phyloP scores from a whole-genome alignment of 2,113 vertebrate genomes.

The Gobio gobio region DNA sequence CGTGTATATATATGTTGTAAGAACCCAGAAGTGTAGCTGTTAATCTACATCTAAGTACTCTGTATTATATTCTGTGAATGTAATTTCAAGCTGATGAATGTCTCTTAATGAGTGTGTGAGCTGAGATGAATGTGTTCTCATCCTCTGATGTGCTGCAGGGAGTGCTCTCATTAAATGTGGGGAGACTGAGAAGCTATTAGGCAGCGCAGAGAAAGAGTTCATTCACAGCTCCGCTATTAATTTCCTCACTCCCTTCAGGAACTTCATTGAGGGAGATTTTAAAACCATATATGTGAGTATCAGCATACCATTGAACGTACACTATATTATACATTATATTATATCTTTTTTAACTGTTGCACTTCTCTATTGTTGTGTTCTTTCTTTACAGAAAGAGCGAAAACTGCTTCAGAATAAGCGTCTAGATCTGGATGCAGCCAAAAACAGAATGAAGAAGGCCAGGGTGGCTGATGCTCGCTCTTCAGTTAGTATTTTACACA shows the following conservation, averaged over 20 bases:
- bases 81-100: background rate
- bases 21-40: background rate
- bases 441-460: constrained; percentile 96
- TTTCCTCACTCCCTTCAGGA: constrained; percentile 96
- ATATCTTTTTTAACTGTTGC: background rate
- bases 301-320: background rate
- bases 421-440: constrained; percentile 95
- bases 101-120: background rate
- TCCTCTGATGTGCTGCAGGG: constrained; percentile 75
- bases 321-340: background rate
- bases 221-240: constrained; percentile 94
- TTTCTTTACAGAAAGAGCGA: constrained; percentile 90
- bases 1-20: background rate
- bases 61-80: background rate
- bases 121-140: background rate
- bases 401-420: constrained; percentile 96
- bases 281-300: constrained; percentile 95
- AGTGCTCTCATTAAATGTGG: constrained; percentile 97
- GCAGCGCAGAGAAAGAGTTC: constrained; percentile 91
- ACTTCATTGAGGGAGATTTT: constrained; percentile 98
- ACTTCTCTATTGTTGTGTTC: background rate
- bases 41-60: background rate
- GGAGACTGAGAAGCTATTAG: constrained; percentile 95
- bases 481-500: constrained; percentile 78
- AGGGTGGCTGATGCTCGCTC: constrained; percentile 88